These are phyloP conservation scores for Gorsachius goisagi DNA, from an alignment of 2,113 vertebrate species.

Conservation along the genomic window DNA sequence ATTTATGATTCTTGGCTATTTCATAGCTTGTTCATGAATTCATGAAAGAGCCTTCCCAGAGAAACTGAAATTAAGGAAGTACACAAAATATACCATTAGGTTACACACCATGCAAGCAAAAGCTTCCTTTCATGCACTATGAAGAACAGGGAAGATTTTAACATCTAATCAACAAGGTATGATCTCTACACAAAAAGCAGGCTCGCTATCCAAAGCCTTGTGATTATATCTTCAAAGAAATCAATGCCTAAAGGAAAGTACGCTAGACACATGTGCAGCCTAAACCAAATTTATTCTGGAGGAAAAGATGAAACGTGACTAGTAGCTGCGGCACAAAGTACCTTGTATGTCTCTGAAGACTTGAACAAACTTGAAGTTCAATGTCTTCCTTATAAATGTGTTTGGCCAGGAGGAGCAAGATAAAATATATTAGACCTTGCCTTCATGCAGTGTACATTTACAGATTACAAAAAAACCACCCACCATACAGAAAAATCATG, in stretches of 20 bases:
- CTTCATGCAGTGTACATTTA: background rate
- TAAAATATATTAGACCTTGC: background rate
- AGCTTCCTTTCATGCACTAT: background rate
- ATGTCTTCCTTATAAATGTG: background rate
- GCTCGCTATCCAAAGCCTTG: background rate
- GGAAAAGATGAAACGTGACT: background rate
- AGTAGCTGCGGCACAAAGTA: background rate
- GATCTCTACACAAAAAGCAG: background rate
- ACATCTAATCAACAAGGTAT: background rate
- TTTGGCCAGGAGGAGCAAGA: background rate
- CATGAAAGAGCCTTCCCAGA: background rate
- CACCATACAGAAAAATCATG: background rate
- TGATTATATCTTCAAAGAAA: background rate
- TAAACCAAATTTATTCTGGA: background rate
- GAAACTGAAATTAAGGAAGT: background rate
- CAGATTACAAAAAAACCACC: background rate
- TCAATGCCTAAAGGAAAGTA: background rate
- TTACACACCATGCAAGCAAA: background rate
- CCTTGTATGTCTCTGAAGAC: background rate
- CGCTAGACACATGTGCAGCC: rapidly evolving
- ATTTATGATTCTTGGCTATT: background rate
- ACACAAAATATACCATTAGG: background rate
- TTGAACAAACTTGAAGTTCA: background rate
- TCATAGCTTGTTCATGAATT: conserved; percentile 8
- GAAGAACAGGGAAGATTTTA: background rate